Evolutionary conservation across 2,888 invertebrate species (phyloP), one percentile per base, ranked within the genome.

Genomic region (Halictus ligatus): DNA sequence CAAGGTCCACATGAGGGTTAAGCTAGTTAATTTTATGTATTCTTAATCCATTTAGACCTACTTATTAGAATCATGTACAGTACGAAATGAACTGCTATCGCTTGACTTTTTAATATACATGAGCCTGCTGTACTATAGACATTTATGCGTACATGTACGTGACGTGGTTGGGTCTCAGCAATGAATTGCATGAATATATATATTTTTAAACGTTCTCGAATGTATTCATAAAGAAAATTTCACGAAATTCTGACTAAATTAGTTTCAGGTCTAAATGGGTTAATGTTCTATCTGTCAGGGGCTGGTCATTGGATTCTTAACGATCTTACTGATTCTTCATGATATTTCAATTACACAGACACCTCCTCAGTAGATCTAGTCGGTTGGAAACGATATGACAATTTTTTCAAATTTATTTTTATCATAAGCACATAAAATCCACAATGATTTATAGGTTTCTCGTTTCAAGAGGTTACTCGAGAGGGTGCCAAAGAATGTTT

Each of bases 401-500:
- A 54, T 6, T 8, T 54, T 21, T 21, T 21, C 0, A 8, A 54
- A 21, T 21, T 21, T 8, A 21, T 54, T 8, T 21, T 8, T 21
- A 54, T 54, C 54, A 21, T 54, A 21, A 54, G 12, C 12, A 12
- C 46, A 46, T 46, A 12, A 12, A 46, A 46, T 46, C 12, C 12
- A 46, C 54, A 21, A 54, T 21, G 21, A 54, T 21, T 54, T 21
- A 54, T 54, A 21, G 54, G 18, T 54, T 54, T 8, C 21, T 54
- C 8, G 54, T 8, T 48, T 29, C 18, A 48, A 18, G 48, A 29
- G 54, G 21, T 21, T 54, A 67, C 15, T 25, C 0, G 40, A 78
- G 64, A 90, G 89, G 92, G 90, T 92, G 91, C 92, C 92, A 91
- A 84, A 73, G 29, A 80, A 88, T 75, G 72, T 81, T 77, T 90